Percentiles rank a stretch among this genome's conserved stretches.
phyloP scores from a whole-genome alignment of 2,888 invertebrate genomes.

The Microdon myrmicae region DNA sequence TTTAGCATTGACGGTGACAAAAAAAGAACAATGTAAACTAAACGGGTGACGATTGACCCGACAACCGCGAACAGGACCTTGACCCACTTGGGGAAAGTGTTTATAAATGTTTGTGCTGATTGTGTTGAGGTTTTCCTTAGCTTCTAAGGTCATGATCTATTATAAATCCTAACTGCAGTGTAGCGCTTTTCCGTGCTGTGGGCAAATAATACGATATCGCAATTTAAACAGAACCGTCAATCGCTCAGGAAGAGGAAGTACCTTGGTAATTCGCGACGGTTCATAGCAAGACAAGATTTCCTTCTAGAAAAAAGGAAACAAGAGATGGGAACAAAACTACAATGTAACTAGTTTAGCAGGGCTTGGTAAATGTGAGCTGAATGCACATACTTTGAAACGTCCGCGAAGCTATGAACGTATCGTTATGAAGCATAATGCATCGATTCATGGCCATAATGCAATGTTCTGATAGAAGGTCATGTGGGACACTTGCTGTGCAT shows the following conservation, averaged over 20 bases:
- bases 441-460: slow-evolving; percentile 44
- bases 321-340: too few species aligned
- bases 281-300: too few species aligned
- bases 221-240: too few species aligned
- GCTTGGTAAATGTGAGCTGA: too few species aligned
- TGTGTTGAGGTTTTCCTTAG: slow-evolving; percentile 36
- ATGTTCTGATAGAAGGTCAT: slow-evolving; percentile 27
- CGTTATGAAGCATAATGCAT: too few species aligned
- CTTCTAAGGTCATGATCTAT: slow-evolving; percentile 35
- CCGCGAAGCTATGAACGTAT: too few species aligned
- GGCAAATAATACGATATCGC: slow-evolving; percentile 2
- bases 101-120: slow-evolving; percentile 38
- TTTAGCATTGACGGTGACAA: slow-evolving; percentile 27
- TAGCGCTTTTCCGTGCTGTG: slow-evolving; percentile 7
- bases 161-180: slow-evolving; percentile 11
- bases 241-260: slow-evolving; percentile 48
- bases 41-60: slow-evolving; percentile 36
- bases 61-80: slow-evolving; percentile 46
- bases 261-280: slow-evolving; percentile 38
- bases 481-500: too few species aligned
- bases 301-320: too few species aligned
- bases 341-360: too few species aligned
- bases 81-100: slow-evolving; percentile 47
- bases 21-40: slow-evolving; percentile 8
- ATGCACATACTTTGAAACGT: too few species aligned